These are phyloP conservation scores for Ophion ventricosus DNA, from an alignment of 2,888 invertebrate genomes.

Conservation along the genomic window DNA sequence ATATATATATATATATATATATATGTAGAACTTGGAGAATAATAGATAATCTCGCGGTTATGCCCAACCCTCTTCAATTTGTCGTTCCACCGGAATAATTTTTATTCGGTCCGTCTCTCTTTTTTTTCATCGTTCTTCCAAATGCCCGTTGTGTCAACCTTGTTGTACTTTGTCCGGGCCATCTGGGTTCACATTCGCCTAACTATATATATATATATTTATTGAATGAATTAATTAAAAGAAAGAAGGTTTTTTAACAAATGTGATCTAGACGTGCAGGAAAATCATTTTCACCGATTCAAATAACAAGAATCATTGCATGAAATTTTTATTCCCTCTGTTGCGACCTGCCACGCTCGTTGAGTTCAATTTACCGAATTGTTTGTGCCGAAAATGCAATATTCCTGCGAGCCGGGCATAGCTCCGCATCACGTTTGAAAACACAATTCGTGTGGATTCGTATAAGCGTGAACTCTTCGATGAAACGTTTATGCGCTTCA, in stretches of 20 bases:
- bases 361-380: not conserved
- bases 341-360: not conserved
- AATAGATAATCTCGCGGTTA: constrained; percentile 62
- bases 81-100: constrained; percentile 67
- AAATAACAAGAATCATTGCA: not conserved
- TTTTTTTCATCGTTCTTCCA: constrained; percentile 19
- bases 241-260: too few relatives aligned
- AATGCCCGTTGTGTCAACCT: constrained; percentile 35
- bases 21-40: constrained; percentile 26
- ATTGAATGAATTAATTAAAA: too few relatives aligned
- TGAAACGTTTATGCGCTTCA: constrained; percentile 15
- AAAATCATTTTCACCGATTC: not conserved
- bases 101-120: constrained; percentile 21
- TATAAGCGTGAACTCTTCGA: constrained; percentile 9
- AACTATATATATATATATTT: not conserved
- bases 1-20: constrained; percentile 21
- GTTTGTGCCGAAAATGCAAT: not conserved
- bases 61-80: constrained; percentile 68
- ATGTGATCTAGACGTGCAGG: not conserved
- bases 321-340: not conserved
- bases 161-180: constrained; percentile 42
- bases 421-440: not conserved
- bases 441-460: not conserved
- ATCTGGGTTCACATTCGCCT: constrained; percentile 27
- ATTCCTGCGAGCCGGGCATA: not conserved